Evolutionary conservation across 1,140 invertebrate species (phyloP), one percentile per base, ranked within the genome.

Genomic region (Drosophila ambigua): DNA sequence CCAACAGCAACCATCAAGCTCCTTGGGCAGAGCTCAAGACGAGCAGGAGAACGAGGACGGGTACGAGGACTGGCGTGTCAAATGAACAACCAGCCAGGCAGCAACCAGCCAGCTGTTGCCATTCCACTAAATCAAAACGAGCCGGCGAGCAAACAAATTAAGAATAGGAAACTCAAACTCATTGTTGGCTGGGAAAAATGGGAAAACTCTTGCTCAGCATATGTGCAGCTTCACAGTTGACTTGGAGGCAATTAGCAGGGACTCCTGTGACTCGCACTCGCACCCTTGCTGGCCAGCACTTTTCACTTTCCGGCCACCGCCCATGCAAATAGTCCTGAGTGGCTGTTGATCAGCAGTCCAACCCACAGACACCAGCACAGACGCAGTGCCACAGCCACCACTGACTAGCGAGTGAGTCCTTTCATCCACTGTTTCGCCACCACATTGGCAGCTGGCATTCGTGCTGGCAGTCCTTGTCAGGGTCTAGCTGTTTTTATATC

Each of bases 211-310:
- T 71, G 64, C 64, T 4, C 45, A 64, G 72, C 81, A 85, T 85
- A 87, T 85, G 81, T 50, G 52, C 83, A 82, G 78, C 84, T 85
- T 89, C 85, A 89, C 74, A 89, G 83, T 69, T 85, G 55, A 88
- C 72, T 77, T 62, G 60, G 15, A 46, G 46, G 53, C 80, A 90
- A 84, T 85, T 85, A 77, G 59, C 65, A 55, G n/a, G 50, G 20
- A 20, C 20, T 16, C 16, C 16, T 16, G 16, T 1, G 44, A 55
- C 55, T 72, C 72, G 74, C 80, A 83, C 75, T 80, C 77, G 31
- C 45, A 26, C 35, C 9, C 28, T n/a, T 31, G 31, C 31, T 31
- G 31, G 31, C 31, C 5, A 24, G 13, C 44, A 49, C 51, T 45
- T 58, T 59, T 23, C 46, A 63, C 20, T 35, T 45, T 39, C 20